A percentile compares a stretch with the other conserved stretches of the same genome.
These are phyloP conservation scores for Sanderia malayensis DNA, from an alignment of 30 jellyfish, hydroid and myxozoan genomes.

Conservation along the genomic window DNA sequence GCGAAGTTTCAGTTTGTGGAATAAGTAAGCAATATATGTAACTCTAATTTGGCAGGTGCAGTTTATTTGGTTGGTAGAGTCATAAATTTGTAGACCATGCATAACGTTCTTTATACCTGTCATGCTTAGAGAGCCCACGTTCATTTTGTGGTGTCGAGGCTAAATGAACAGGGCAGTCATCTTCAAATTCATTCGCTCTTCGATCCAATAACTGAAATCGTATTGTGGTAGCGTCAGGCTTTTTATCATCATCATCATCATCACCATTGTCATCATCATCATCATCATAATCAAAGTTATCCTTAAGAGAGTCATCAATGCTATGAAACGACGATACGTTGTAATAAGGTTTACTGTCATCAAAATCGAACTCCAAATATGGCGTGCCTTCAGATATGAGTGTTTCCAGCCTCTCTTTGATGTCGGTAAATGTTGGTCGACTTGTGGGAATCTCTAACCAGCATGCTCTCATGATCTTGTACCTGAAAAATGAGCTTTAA, in stretches of 20 bases:
- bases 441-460: slow-evolving; percentile 91
- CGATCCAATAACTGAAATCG: background rate
- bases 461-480: slow-evolving; percentile 84
- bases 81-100: background rate
- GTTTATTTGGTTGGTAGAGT: too few species aligned
- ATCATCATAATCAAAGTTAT: slow-evolving; percentile 31
- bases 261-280: slow-evolving; percentile 20
- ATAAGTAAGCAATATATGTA: too few species aligned
- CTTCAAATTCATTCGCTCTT: background rate
- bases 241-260: background rate
- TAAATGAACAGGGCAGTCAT: background rate
- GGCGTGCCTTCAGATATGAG: slow-evolving; percentile 81
- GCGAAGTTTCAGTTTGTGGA: too few species aligned
- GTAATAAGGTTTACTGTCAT: slow-evolving; percentile 70
- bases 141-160: background rate
- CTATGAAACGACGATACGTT: slow-evolving; percentile 94
- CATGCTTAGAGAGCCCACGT: background rate
- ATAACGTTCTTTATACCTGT: background rate
- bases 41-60: too few species aligned
- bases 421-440: slow-evolving; percentile 94
- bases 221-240: background rate
- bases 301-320: slow-evolving; percentile 36
- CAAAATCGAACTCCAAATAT: slow-evolving; percentile 75
- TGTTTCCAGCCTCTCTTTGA: slow-evolving; percentile 65
- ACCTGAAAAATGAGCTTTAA: too few species aligned